Conservation (phyloP, 2,113 vertebrate species). For the Hyperopisus bebe region DNA sequence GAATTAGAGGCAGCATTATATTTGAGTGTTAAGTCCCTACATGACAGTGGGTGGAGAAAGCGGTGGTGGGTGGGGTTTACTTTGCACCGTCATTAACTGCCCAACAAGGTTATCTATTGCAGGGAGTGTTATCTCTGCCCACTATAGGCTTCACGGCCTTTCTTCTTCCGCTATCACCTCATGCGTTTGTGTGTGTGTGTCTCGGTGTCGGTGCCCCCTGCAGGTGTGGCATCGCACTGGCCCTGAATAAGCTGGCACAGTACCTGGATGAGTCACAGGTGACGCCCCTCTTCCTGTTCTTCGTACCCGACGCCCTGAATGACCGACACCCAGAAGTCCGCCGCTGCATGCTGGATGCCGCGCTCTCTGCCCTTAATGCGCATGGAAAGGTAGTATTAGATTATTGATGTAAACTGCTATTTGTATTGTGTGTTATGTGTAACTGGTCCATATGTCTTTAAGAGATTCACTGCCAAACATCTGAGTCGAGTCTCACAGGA, state of each 20-base stretch:
- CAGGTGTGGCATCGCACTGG: slow-evolving; percentile 91
- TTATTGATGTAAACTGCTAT: not conserved
- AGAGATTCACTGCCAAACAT: not conserved
- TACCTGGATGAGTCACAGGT: slow-evolving; percentile 83
- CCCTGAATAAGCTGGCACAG: slow-evolving; percentile 86
- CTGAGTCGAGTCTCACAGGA: not conserved
- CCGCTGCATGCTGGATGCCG: slow-evolving; percentile 92
- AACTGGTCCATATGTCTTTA: not conserved
- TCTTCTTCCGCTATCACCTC: not conserved
- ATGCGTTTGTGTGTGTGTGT: not conserved
- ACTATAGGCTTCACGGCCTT: not conserved
- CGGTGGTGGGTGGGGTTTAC: not conserved
- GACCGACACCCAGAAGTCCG: slow-evolving; percentile 88
- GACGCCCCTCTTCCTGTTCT: slow-evolving; percentile 93
- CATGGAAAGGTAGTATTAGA: slow-evolving; percentile 80
- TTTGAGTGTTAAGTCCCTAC: not conserved
- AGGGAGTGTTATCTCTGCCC: not conserved
- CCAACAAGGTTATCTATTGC: not conserved
- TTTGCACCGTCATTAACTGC: not conserved
- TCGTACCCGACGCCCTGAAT: slow-evolving; percentile 93
- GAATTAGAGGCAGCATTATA: not conserved
- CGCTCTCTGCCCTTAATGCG: slow-evolving; percentile 84
- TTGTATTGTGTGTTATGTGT: not conserved
- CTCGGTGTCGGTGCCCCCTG: not conserved
- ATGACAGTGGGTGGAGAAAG: not conserved